These are phyloP conservation scores for Meriones psammophilus DNA, from an alignment of 2,797 vertebrate genomes.

Conservation along the genomic window DNA sequence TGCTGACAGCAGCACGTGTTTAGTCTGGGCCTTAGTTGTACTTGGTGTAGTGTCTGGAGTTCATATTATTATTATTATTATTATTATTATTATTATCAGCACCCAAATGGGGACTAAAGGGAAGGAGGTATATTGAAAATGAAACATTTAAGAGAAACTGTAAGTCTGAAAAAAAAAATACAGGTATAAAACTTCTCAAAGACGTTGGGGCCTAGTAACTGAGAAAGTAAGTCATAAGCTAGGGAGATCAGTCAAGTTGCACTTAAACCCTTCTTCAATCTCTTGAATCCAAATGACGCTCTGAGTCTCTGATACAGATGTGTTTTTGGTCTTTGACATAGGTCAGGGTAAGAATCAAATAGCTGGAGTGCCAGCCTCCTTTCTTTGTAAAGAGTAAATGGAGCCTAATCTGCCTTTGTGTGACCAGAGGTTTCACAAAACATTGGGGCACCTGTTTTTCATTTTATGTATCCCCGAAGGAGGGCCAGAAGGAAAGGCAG, in stretches of 20 bases:
- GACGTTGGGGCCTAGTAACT: neutral
- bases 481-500: constrained; percentile 37
- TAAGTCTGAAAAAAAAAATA: neutral
- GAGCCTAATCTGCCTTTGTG: neutral
- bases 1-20: neutral
- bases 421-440: constrained; percentile 40
- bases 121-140: neutral
- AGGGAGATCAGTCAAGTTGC: neutral
- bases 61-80: neutral
- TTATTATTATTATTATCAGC: neutral
- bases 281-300: neutral
- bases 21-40: constrained; percentile 3
- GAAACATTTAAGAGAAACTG: neutral
- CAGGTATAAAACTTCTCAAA: neutral
- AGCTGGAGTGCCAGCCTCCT: neutral
- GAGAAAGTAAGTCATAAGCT: neutral
- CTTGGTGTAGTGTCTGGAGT: constrained; percentile 35
- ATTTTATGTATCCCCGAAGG: neutral
- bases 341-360: neutral
- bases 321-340: neutral
- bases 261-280: neutral
- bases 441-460: constrained; percentile 14
- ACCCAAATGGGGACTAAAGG: neutral
- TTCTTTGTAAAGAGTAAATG: neutral
- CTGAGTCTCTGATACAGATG: neutral